Evolutionary conservation across 2,888 invertebrate species (phyloP), one percentile per base, ranked within the genome.

Genomic region (Lasioglossum calceatum): DNA sequence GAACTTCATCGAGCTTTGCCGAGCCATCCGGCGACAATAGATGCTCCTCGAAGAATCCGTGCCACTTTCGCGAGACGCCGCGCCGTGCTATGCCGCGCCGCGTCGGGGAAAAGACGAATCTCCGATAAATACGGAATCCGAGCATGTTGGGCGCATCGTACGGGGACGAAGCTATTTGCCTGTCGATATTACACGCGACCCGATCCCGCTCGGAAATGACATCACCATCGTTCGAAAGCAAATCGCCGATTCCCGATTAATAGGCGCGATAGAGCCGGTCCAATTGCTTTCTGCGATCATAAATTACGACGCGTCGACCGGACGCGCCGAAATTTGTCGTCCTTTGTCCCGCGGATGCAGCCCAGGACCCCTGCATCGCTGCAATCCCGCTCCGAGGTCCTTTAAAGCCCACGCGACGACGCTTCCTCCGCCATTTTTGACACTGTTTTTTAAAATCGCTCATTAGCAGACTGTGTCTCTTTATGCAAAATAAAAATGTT

Each of bases 1-100:
- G 70, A 70, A 70, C 70, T 92, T 92, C 88, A 92, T 88, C 88
- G 83, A 83, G 86, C 88, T 71, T 42, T n/a, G n/a, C 42, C 42
- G 71, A 71, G 88, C 89, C 91, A 89, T 84, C 83, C 80, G 86
- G 80, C 85, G 80, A 83, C 88, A 88, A 91, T 90, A 86, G 79
- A 84, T 78, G 83, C 89, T 82, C 82, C 19, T 61, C 81, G 77
- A 78, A 70, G 39, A 70, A 70, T 70, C 23, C 70, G 61, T 54
- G 64, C 50, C 77, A 67, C 71, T 77, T n/a, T 54, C 23, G 27
- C 82, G 71, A 84, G 82, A 89, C 82, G 85, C 61, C 27, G 61
- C 82, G 84, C 50, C 58, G 58, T 1, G n/a, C 42, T 16, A 12
- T 2, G 44, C 44, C 44, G 12, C 16, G 47, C 44, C 44, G 44